Evolutionary conservation across 1,140 invertebrate species (phyloP).

Genomic region (Lethrus apterus): DNA sequence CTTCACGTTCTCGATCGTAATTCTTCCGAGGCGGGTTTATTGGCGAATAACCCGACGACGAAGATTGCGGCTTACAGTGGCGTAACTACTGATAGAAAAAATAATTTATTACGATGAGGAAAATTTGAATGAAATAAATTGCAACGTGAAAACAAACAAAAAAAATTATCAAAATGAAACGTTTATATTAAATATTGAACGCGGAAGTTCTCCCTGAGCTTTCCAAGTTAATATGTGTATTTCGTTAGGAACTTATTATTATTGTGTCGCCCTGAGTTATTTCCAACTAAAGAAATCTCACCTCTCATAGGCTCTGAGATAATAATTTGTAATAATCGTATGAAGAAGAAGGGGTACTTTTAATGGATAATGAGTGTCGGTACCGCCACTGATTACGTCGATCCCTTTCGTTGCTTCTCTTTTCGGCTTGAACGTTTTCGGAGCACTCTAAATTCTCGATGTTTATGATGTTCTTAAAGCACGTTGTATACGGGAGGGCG

Average conservation of each 20-base stretch:
- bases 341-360: too few species aligned
- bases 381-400: too few species aligned
- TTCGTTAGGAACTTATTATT: too few species aligned
- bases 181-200: too few species aligned
- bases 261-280: too few species aligned
- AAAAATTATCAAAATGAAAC: slow-evolving; percentile 1
- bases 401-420: too few species aligned
- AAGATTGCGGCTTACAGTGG: slow-evolving; percentile 1
- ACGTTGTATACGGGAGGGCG: slow-evolving; percentile 22
- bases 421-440: slow-evolving; percentile 4
- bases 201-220: too few species aligned
- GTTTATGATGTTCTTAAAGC: slow-evolving; percentile 28
- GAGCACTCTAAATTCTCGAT: slow-evolving; percentile 19
- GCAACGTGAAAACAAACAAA: background rate
- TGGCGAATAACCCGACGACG: slow-evolving; percentile 23
- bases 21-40: slow-evolving; percentile 24
- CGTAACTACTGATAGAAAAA: background rate
- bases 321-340: too few species aligned
- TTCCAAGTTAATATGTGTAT: too few species aligned
- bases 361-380: too few species aligned
- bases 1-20: slow-evolving; percentile 13
- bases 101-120: background rate
- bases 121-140: background rate
- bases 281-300: too few species aligned
- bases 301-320: too few species aligned